Conservation (phyloP, 2,113 vertebrate species). For the Ctenomys sociabilis region DNA sequence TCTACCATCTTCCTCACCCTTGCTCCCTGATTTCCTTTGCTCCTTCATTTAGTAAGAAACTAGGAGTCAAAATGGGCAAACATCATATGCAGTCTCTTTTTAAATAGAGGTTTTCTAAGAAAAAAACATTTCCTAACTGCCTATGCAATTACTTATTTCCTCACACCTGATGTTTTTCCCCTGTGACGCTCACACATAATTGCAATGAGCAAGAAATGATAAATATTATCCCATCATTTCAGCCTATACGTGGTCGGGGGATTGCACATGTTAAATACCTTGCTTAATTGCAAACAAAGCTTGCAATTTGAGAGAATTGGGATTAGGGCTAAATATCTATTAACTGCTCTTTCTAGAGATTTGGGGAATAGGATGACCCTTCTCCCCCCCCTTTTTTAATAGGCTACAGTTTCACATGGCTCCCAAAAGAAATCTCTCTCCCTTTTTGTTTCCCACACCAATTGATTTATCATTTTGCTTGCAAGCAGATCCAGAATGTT, state of each 20-base stretch:
- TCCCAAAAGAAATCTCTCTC: slow-evolving; percentile 85
- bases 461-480: slow-evolving; percentile 95
- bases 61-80: slow-evolving; percentile 51
- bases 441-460: slow-evolving; percentile 90
- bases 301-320: slow-evolving; percentile 82
- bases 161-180: background rate
- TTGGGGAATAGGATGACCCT: slow-evolving; percentile 86
- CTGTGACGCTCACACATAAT: background rate
- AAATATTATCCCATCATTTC: slow-evolving; percentile 62
- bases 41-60: slow-evolving; percentile 54
- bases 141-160: slow-evolving; percentile 7
- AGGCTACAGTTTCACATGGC: slow-evolving; percentile 92
- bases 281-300: slow-evolving; percentile 78
- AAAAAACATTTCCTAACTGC: background rate
- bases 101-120: slow-evolving; percentile 26
- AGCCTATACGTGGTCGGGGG: slow-evolving; percentile 67
- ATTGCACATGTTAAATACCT: slow-evolving; percentile 68
- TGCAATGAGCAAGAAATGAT: slow-evolving; percentile 58
- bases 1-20: background rate
- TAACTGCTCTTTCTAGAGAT: slow-evolving; percentile 85
- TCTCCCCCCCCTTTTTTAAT: slow-evolving; percentile 71
- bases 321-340: slow-evolving; percentile 85
- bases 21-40: slow-evolving; percentile 33
- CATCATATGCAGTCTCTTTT: background rate
- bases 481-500: slow-evolving; percentile 92